A percentile compares a stretch with the other conserved stretches of the same genome.
These are phyloP conservation scores for Premnoplex brunnescens DNA, from an alignment of 2,797 vertebrate species.

Conservation along the genomic window DNA sequence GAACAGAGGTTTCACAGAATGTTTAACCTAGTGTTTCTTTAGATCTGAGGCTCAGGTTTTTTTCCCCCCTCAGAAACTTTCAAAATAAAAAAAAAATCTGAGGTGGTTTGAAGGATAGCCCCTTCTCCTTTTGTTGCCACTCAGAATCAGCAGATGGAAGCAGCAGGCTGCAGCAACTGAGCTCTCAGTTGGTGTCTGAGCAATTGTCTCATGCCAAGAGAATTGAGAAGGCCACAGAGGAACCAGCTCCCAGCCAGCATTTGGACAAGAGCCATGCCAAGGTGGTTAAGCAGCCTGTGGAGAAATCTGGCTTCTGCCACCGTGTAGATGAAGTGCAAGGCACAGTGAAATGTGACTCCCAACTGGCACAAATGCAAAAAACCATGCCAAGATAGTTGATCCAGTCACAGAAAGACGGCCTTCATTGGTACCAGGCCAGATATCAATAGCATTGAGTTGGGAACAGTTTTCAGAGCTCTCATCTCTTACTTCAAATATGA, in stretches of 20 bases:
- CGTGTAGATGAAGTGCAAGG: constrained; percentile 22
- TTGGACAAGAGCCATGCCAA: constrained; percentile 51
- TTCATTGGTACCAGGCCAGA: constrained; percentile 2
- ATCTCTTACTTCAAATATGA: background rate
- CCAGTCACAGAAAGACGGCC: background rate
- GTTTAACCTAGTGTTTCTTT: background rate
- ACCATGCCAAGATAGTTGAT: constrained; percentile 45
- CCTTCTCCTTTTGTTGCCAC: constrained; percentile 13
- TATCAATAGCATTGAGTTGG: background rate
- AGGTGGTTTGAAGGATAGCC: constrained; percentile 48
- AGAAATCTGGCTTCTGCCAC: constrained; percentile 44
- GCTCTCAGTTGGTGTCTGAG: constrained; percentile 35
- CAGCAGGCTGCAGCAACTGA: constrained; percentile 55
- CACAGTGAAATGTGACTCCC: constrained; percentile 37
- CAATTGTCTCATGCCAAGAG: constrained; percentile 55
- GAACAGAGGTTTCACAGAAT: background rate
- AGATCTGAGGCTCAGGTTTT: background rate
- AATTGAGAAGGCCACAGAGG: constrained; percentile 55
- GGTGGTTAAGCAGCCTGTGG: constrained; percentile 52
- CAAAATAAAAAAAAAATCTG: background rate
- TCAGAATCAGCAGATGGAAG: constrained; percentile 59
- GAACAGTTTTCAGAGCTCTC: background rate
- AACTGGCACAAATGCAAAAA: constrained; percentile 15
- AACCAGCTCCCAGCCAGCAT: constrained; percentile 18
- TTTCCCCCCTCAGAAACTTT: background rate